Base-by-base conservation (phyloP, 2,113 vertebrate species). In the Festucalex cinctus region DNA sequence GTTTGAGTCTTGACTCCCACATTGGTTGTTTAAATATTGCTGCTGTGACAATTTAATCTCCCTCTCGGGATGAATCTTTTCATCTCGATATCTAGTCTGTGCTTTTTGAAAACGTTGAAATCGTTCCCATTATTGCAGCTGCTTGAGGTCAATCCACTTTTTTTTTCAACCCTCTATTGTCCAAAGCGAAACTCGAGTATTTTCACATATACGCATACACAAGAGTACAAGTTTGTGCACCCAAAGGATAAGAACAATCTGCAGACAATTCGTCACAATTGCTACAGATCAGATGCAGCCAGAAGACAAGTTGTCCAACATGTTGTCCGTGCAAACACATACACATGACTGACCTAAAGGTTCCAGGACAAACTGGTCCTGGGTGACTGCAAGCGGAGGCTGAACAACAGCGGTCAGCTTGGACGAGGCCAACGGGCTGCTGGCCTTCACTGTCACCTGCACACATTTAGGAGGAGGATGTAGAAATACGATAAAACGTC, bases 301-400 rank as follows among this genome's bases (percentile, higher is more conserved):
- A 41, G 39, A 51, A 22, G n/a, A 51, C 20, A 51, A 9, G 48
- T 56, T 49, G 48, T 28, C 22, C 16, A 20, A 20, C 32, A 37
- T 60, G 58, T 39, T 60, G 17, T 9, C 17, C 9, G 20, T 6
- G 28, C 26, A 41, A 1, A 61, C 14, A 9, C 37, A 48, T 1
- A 60, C 56, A 60, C 17, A 32, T 9, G 3, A 89, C 89, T 92
- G 86, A 98, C 97, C 94, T 77, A 95, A 85, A 37, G 92, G 88
- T 63, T 93, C 86, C 65, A 98, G 90, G 53, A 84, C 20, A 71
- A 98, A 96, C 82, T 94, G 94, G 71, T 96, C 95, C 73, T 92
- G 91, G 49, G 94, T 94, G 84, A 94, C 44, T 2, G 91, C 90
- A 65, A 98, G 79, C 0, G 96, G 97, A 49, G 93, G 88, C 69